Percentiles rank a stretch among this genome's conserved stretches.
Conservation (phyloP, 2,888 invertebrate species). For the Papilio elwesi region DNA sequence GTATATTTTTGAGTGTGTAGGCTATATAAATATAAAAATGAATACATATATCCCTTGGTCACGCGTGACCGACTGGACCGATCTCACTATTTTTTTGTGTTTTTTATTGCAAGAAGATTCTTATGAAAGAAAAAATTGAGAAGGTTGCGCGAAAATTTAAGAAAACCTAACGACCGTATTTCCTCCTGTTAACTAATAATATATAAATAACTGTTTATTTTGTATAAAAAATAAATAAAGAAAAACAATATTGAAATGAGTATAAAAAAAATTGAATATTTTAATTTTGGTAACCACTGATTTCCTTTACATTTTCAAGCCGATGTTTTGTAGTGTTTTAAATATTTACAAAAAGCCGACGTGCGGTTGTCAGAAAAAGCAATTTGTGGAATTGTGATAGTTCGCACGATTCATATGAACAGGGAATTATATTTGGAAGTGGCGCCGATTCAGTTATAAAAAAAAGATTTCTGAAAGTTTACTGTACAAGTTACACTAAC, state of each 20-base stretch:
- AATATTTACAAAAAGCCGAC: conserved; percentile 2
- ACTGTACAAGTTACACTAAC: too few relatives aligned
- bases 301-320: conserved; percentile 9
- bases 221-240: neutral
- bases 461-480: neutral
- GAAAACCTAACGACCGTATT: too few relatives aligned
- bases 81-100: too few relatives aligned
- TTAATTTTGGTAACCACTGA: neutral
- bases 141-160: too few relatives aligned
- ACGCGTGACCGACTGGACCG: too few relatives aligned
- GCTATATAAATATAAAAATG: too few relatives aligned
- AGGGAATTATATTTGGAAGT: neutral
- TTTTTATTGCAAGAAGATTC: too few relatives aligned
- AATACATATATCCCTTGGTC: too few relatives aligned
- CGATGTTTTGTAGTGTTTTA: neutral
- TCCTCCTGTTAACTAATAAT: too few relatives aligned
- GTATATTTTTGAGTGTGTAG: neutral
- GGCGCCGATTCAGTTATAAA: neutral
- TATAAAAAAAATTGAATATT: neutral
- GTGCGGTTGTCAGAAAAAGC: conserved; percentile 15
- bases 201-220: too few relatives aligned
- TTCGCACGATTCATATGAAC: conserved; percentile 8
- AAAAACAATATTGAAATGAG: neutral
- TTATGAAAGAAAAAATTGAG: too few relatives aligned
- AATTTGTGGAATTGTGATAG: conserved; percentile 6